Base-by-base conservation (phyloP, 2,888 invertebrate species). In the Amphipyra tragopoginis region DNA sequence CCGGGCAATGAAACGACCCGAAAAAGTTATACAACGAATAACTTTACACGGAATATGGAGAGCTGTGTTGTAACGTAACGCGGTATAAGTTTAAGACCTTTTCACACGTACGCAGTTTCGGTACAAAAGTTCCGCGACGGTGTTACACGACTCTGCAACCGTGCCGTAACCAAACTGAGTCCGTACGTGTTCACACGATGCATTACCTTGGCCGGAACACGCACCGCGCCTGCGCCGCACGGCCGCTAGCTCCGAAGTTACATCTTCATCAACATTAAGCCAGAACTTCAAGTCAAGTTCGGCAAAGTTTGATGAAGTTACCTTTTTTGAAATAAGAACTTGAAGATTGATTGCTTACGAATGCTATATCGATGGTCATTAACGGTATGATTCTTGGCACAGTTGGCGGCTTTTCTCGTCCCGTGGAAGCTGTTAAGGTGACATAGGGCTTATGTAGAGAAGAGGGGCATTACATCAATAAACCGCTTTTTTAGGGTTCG, bases 211-310 rank as follows among this genome's bases (percentile, higher is more conserved):
- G 54, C 64, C 13, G 49, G 14, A 10, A 52, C 11, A 10, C 10
- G 57, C n/a, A 1, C n/a, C 36, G 60, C 65, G 66, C 66, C 49
- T 66, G 66, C 66, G 66, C 71, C 5, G 4, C n/a, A 33, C 8
- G n/a, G 15, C 14, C 42, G 5, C 29, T 2, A 7, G 21, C 29
- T 29, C 5, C 0, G 36, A 11, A 10, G 11, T 3, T 36, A 36
- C 9, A 36, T 36, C 1, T 36, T 36, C 7, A 36, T 36, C 7
- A 36, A 29, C 7, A 7, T 4, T 36, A 36, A 5, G 9, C 36
- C 36, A 36, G 36, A 4, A 36, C 10, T 36, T 10, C 10, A 36
- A 7, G 36, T 36, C 9, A 4, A 36, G 36, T 36, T 36, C 1
- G 6, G 36, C 10, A 36, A 10, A 36, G 29, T 21, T 21, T 21